Conservation (phyloP, 1,140 invertebrate genomes). For the Berghia stephanieae region DNA sequence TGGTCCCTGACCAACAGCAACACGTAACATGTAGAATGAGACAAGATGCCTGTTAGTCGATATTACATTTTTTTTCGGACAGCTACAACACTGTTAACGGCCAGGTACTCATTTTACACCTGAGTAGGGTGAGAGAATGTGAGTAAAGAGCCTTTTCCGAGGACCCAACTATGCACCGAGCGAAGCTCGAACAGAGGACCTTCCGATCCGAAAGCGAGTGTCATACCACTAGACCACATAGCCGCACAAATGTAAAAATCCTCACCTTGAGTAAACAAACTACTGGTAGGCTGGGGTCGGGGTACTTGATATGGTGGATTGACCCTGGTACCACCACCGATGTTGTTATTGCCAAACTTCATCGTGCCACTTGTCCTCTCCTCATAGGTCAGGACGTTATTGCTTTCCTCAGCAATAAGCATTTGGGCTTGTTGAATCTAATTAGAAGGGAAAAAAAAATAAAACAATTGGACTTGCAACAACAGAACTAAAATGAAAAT, state of each 20-base stretch:
- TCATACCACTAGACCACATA: not conserved
- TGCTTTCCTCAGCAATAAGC: conserved; percentile 17
- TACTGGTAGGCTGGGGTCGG: not conserved
- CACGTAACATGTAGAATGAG: too few relatives aligned
- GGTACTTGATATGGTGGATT: not conserved
- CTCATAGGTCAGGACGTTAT: conserved; percentile 2
- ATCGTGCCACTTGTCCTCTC: conserved; percentile 18
- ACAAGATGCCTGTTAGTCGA: too few relatives aligned
- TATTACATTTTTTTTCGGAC: too few relatives aligned
- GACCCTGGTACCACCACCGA: not conserved
- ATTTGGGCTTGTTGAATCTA: conserved; percentile 23
- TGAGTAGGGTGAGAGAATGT: too few relatives aligned
- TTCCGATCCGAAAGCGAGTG: not conserved
- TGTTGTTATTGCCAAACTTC: not conserved
- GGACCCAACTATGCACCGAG: too few relatives aligned
- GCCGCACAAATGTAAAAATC: not conserved
- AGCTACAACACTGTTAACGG: too few relatives aligned
- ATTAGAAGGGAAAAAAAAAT: too few relatives aligned
- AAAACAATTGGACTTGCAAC: too few relatives aligned
- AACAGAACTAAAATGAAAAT: not conserved
- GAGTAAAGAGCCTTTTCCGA: too few relatives aligned
- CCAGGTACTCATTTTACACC: too few relatives aligned
- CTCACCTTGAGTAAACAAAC: conserved; percentile 19
- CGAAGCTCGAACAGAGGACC: not conserved
- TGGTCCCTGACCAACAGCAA: too few relatives aligned